phyloP scores from a whole-genome alignment of 2,888 invertebrate species.

The Fragum sueziense region DNA sequence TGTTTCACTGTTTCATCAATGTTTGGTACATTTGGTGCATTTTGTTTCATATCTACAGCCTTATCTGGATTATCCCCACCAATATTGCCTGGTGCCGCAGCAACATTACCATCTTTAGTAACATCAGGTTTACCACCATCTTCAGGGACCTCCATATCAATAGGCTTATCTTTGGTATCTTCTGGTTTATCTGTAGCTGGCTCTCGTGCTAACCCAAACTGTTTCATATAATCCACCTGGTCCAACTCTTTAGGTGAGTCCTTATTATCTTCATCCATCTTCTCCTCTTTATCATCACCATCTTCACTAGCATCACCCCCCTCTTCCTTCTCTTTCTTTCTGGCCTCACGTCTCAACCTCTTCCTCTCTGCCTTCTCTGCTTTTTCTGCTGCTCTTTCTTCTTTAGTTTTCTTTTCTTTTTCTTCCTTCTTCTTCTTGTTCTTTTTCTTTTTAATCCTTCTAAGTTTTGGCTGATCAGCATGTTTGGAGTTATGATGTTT shows the following conservation, averaged over 20 bases:
- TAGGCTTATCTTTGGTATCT: too few species aligned
- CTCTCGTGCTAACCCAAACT: conserved; percentile 9
- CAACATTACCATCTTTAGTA: background rate
- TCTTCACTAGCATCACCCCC: background rate
- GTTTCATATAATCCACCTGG: conserved; percentile 20
- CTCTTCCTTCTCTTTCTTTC: background rate
- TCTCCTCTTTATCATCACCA: background rate
- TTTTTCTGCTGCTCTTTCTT: background rate
- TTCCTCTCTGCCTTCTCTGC: conserved; percentile 7
- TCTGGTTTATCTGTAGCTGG: background rate
- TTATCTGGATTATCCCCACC: background rate
- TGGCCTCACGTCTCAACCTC: background rate
- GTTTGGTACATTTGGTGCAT: background rate
- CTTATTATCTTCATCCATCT: background rate
- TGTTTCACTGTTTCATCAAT: background rate
- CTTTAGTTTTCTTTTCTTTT: background rate
- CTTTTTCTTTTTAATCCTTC: background rate
- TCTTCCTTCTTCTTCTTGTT: background rate
- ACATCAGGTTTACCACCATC: background rate
- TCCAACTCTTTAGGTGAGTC: background rate
- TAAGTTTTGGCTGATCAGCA: background rate
- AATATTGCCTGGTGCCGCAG: background rate
- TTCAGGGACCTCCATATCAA: background rate
- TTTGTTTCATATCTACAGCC: background rate
- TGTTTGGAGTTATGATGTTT: conserved; percentile 7